A percentile compares a stretch with the other conserved stretches of the same genome.
Evolutionary conservation across 2,888 invertebrate species (phyloP).

Genomic region (Cenopis cana): DNA sequence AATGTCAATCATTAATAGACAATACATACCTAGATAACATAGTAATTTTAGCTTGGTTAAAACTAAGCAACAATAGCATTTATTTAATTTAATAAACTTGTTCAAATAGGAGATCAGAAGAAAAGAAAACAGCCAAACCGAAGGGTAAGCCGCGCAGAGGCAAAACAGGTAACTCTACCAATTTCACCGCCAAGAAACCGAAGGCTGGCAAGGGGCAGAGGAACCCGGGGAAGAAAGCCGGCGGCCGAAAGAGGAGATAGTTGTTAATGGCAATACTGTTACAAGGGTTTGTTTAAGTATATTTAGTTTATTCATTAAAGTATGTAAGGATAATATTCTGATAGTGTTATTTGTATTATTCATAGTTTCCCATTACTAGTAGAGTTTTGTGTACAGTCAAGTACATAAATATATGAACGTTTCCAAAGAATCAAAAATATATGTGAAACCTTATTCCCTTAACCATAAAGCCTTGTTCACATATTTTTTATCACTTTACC

Average conservation of each 20-base stretch:
- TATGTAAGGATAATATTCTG: slow-evolving; percentile 24
- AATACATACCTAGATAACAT: too few species aligned
- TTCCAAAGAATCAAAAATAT: too few species aligned
- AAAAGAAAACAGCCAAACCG: slow-evolving; percentile 75
- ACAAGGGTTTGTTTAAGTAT: slow-evolving; percentile 5
- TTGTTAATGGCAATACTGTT: neutral
- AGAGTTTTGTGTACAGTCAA: neutral
- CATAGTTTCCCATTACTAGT: neutral
- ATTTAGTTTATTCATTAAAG: slow-evolving; percentile 34
- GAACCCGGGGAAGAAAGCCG: slow-evolving; percentile 86
- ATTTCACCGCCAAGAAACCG: slow-evolving; percentile 85
- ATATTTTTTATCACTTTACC: too few species aligned
- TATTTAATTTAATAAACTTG: neutral
- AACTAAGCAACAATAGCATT: neutral
- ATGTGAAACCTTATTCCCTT: too few species aligned
- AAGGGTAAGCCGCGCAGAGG: slow-evolving; percentile 66
- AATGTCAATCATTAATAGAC: too few species aligned
- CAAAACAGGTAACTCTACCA: slow-evolving; percentile 70
- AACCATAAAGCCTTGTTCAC: too few species aligned
- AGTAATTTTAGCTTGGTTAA: too few species aligned
- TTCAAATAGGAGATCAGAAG: slow-evolving; percentile 79
- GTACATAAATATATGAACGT: too few species aligned
- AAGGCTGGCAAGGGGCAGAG: slow-evolving; percentile 89
- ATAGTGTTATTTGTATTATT: neutral
- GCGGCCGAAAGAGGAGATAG: slow-evolving; percentile 90